Base-by-base conservation (phyloP, 2,113 vertebrate species). In the Grus americana region DNA sequence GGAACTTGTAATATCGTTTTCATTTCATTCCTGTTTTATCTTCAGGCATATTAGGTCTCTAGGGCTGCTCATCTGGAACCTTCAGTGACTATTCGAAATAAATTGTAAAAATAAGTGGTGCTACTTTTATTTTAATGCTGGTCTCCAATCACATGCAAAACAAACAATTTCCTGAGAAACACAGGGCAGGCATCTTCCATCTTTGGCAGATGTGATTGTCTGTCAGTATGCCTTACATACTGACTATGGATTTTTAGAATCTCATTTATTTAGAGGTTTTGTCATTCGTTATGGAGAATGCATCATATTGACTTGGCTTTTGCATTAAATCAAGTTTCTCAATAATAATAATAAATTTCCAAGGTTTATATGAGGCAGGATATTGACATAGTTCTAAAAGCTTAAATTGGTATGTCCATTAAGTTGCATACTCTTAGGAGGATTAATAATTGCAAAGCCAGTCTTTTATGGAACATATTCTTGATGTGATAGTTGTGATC, bases 271-370 rank as follows among this genome's bases (percentile, higher is more conserved):
- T 62, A 72, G 54, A 36, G 58, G 47, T 44, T 29, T 24, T 73
- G 24, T 50, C 24, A 63, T 57, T 90, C 15, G 1, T 30, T 78
- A 24, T 15, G 38, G 34, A 79, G 65, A 78, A 84, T n/a, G 23
- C 79, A 89, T 42, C 87, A 38, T 84, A 79, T 73, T 0, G 1
- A 66, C 44, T 85, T 94, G 67, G 65, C 46, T 66, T 55, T 84
- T 73, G 80, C 42, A 76, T 93, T 79, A 82, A 86, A 81, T 90
- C 38, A 85, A 75, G 47, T 44, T 87, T 89, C 74, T 92, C 62
- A 82, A 67, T 71, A 91, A 91, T 94, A 89, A 93, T 52, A 90
- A 61, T 78, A 82, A 79, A 93, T 93, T 71, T 42, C 15, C 46
- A 70, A 86, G 65, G 58, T 88, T 91, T 84, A 26, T 94, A 27